Percentiles rank a stretch among this genome's conserved stretches.
phyloP scores from a whole-genome alignment of 2,888 invertebrate genomes.

The Bruchidius siliquastri region DNA sequence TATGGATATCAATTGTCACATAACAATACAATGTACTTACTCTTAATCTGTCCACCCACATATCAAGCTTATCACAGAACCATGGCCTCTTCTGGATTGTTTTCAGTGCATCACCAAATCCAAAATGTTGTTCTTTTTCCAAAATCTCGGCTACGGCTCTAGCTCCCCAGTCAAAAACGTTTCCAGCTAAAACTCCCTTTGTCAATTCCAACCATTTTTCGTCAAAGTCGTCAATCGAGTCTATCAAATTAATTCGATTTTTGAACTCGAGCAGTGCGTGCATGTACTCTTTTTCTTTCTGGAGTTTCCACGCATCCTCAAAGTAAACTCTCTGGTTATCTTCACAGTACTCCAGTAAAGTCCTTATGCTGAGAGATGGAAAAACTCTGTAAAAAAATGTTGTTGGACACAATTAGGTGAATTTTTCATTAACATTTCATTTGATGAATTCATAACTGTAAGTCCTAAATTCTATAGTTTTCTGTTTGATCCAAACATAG shows the following conservation, averaged over 20 bases:
- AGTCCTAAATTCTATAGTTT: too few relatives aligned
- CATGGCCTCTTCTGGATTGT: constrained; percentile 88
- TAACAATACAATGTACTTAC: too few relatives aligned
- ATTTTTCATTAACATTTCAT: too few relatives aligned
- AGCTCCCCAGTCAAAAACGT: constrained; percentile 98
- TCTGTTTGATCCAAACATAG: too few relatives aligned
- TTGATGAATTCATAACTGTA: too few relatives aligned
- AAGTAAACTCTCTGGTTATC: constrained; percentile 88
- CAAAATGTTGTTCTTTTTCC: constrained; percentile 66
- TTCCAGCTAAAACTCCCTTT: constrained; percentile 70
- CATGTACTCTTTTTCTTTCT: constrained; percentile 84
- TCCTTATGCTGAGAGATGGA: constrained; percentile 82
- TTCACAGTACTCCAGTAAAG: constrained; percentile 87
- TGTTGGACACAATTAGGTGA: too few relatives aligned
- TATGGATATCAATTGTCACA: too few relatives aligned
- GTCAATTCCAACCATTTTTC: constrained; percentile 62
- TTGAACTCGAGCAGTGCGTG: constrained; percentile 69
- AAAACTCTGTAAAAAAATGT: constrained; percentile 30
- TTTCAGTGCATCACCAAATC: constrained; percentile 74
- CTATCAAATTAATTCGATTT: constrained; percentile 63
- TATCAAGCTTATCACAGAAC: constrained; percentile 83
- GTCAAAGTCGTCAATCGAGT: constrained; percentile 58
- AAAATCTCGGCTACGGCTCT: constrained; percentile 82
- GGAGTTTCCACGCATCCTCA: constrained; percentile 79
- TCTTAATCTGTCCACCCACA: constrained; percentile 71